Evolutionary conservation across 2,888 invertebrate genomes (phyloP), one percentile per base, ranked within the genome.

Genomic region (Liopterus haemorrhoidalis): DNA sequence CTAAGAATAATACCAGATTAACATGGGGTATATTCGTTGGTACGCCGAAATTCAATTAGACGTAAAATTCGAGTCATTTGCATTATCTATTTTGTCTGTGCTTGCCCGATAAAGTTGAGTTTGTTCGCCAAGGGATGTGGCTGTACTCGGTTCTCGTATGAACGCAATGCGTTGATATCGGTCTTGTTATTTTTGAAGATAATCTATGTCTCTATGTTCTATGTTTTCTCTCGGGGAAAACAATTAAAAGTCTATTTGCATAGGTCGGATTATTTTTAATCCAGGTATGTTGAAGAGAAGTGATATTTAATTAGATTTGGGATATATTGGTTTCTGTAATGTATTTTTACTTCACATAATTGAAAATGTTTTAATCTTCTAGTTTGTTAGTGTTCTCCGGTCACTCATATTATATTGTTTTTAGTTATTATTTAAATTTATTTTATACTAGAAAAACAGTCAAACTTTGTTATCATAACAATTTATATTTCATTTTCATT

Each of bases 21-120:
- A 54, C 51, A 54, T 47, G 48, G 45, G 51, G 50, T 48, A 51
- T n/a, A n/a, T 47, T 48, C 49, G 46, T 53, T 46, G 52, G 52
- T 49, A 46, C 51, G 50, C 54, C 50, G 41, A 54, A 48, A 52
- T 53, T 54, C 53, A 55, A 56, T 56, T 56, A 56, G 48, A 49
- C 50, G 50, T 52, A 48, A 56, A 54, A 54, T 53, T 51, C 32
- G 32, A 18, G 20, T 38, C 22, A 44, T 44, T 44, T 44, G 44
- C 44, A 44, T 44, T 37, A 44, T 38, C 44, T 37, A 20, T 37
- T 31, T 30, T n/a, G 37, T 28, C 18, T 18, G 41, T 32, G 32
- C 9, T 31, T 31, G 11, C 15, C 14, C 11, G 8, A 31, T 14
- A 14, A 31, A 14, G 15, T 14, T n/a, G 30, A 28, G 11, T 31